Evolutionary conservation across 2,888 invertebrate species (phyloP).

Genomic region (Balanococcus diminutus): DNA sequence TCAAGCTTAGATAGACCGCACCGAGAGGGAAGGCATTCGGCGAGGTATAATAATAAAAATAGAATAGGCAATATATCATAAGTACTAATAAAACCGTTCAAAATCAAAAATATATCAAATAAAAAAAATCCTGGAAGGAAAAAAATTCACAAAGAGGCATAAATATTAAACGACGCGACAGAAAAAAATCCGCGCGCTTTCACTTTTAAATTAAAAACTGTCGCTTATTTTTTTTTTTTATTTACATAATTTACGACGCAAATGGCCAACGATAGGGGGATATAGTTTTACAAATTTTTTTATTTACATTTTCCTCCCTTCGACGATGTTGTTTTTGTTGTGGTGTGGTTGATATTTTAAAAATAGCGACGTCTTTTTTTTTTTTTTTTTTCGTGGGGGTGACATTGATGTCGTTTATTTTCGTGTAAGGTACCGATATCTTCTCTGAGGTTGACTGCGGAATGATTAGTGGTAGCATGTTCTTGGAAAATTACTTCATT

Average conservation of each 20-base stretch:
- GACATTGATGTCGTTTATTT: not conserved
- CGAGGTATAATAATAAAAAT: not conserved
- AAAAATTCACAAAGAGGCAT: not conserved
- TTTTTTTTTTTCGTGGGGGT: not conserved
- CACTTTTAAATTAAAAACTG: conserved; percentile 10
- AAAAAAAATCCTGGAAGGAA: no score
- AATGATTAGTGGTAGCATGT: no score
- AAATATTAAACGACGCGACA: not conserved
- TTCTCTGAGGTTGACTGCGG: no score
- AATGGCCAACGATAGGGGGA: not conserved
- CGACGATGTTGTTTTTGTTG: no score
- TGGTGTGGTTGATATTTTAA: not conserved
- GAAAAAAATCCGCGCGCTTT: not conserved
- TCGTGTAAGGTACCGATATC: not conserved
- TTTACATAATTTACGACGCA: conserved; percentile 3
- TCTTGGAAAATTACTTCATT: no score
- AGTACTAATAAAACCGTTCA: conserved; percentile 15
- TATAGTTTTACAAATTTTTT: conserved; percentile 12
- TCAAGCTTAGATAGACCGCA: no score
- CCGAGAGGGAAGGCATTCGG: not conserved
- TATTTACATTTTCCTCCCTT: not conserved
- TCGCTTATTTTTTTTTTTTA: conserved; percentile 2
- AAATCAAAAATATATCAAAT: conserved; percentile 17
- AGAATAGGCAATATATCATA: conserved; percentile 12
- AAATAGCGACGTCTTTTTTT: not conserved